Evolutionary conservation across 2,797 vertebrate genomes (phyloP).

Genomic region (Enteromius afrohamiltoni): DNA sequence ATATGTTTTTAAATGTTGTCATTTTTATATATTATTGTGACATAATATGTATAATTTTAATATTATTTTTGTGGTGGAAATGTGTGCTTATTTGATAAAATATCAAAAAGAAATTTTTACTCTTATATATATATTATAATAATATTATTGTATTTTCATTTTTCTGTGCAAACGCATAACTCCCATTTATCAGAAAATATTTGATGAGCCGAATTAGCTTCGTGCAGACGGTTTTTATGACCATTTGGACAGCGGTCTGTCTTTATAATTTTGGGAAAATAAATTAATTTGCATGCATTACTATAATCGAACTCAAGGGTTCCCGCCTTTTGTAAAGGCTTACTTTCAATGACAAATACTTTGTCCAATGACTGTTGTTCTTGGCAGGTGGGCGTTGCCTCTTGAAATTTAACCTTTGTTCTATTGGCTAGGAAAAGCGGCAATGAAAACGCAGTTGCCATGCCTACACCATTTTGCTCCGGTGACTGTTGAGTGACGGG

Average conservation of each 20-base stretch:
- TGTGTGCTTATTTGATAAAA: not conserved
- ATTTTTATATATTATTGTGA: not conserved
- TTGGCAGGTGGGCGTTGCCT: conserved; percentile 54
- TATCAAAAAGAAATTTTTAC: not conserved
- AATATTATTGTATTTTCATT: not conserved
- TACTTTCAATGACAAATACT: conserved; percentile 15
- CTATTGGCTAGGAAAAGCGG: conserved; percentile 59
- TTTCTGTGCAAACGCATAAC: not conserved
- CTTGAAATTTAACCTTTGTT: not conserved
- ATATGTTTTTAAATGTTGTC: not conserved
- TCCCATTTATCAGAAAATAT: not conserved
- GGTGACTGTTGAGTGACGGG: conserved; percentile 57
- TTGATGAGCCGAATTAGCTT: not conserved
- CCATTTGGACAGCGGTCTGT: not conserved
- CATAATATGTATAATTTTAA: not conserved
- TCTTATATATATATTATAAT: too few species aligned
- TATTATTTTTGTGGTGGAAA: not conserved
- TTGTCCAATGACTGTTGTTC: conserved; percentile 38
- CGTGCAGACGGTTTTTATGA: not conserved
- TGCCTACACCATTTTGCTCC: conserved; percentile 69
- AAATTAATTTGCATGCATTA: conserved; percentile 28
- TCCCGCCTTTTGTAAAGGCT: conserved; percentile 31
- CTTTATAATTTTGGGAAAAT: not conserved
- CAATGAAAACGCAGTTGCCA: conserved; percentile 73
- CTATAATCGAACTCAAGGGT: conserved; percentile 9